phyloP scores from a whole-genome alignment of 2,113 vertebrate species.

The Diadophis punctatus region DNA sequence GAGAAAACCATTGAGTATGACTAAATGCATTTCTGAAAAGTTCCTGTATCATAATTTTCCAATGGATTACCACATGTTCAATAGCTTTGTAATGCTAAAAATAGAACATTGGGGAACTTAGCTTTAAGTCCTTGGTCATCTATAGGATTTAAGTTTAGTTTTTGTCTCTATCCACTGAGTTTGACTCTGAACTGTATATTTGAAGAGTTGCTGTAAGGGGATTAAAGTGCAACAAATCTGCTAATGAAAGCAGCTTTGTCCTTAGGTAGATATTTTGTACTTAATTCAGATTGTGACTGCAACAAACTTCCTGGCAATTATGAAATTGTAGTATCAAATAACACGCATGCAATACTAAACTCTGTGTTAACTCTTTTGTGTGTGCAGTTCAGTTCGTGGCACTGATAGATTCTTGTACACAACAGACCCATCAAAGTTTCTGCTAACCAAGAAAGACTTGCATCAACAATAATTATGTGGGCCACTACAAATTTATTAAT shows the following conservation, averaged over 20 bases:
- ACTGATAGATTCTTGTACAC: neutral
- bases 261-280: neutral
- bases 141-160: neutral
- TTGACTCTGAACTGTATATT: neutral
- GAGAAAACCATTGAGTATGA: neutral
- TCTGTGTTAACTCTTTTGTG: neutral
- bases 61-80: conserved; percentile 4
- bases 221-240: neutral
- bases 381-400: neutral
- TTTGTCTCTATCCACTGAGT: neutral
- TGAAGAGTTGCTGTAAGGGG: neutral
- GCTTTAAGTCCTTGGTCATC: neutral
- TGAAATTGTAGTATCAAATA: neutral
- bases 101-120: neutral
- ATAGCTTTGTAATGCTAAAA: neutral
- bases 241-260: conserved; percentile 4
- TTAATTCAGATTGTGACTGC: conserved; percentile 5
- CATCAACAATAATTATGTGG: neutral
- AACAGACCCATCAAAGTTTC: neutral
- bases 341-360: conserved; percentile 4
- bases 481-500: neutral
- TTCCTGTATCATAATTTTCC: neutral
- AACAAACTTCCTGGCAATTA: neutral
- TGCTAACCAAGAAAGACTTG: neutral
- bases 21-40: neutral